A percentile compares a stretch with the other conserved stretches of the same genome.
These are phyloP conservation scores for Nomada fabriciana DNA, from an alignment of 2,888 invertebrate genomes.

Conservation along the genomic window DNA sequence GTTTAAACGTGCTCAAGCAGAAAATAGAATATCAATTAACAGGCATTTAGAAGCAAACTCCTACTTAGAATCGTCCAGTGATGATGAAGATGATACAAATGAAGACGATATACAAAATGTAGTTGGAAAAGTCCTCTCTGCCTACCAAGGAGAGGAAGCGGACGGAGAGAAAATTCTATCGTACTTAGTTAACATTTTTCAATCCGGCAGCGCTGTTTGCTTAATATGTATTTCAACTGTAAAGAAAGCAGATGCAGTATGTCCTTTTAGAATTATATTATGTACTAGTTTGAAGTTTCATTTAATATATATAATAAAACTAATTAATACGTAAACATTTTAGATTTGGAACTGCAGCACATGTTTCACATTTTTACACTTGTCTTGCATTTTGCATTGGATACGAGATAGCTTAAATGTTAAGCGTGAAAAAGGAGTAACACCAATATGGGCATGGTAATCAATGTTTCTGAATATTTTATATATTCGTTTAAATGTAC, in stretches of 20 bases:
- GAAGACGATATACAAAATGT: conserved; percentile 77
- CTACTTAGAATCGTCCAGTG: conserved; percentile 78
- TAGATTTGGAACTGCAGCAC: conserved; percentile 94
- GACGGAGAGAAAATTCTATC: conserved; percentile 88
- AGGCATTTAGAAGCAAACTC: conserved; percentile 77
- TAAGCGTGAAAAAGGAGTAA: conserved; percentile 85
- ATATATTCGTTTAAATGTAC: neutral
- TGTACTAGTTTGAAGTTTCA: neutral
- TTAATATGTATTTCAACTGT: conserved; percentile 96
- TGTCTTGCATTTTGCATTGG: conserved; percentile 96
- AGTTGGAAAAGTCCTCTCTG: conserved; percentile 77
- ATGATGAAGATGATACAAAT: conserved; percentile 78
- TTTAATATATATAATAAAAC: neutral
- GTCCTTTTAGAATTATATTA: conserved; percentile 24
- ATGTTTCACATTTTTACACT: conserved; percentile 94
- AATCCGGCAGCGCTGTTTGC: conserved; percentile 93
- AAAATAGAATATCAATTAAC: conserved; percentile 79
- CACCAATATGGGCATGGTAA: conserved; percentile 85
- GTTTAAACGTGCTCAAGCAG: conserved; percentile 78
- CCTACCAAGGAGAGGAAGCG: conserved; percentile 79
- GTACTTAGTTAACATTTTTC: conserved; percentile 91
- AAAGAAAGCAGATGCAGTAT: conserved; percentile 90
- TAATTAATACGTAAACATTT: conserved; percentile 32
- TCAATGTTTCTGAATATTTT: conserved; percentile 29
- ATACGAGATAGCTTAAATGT: conserved; percentile 93